These are phyloP conservation scores for Eclectus roratus DNA, from an alignment of 2,113 vertebrate species.

Conservation along the genomic window DNA sequence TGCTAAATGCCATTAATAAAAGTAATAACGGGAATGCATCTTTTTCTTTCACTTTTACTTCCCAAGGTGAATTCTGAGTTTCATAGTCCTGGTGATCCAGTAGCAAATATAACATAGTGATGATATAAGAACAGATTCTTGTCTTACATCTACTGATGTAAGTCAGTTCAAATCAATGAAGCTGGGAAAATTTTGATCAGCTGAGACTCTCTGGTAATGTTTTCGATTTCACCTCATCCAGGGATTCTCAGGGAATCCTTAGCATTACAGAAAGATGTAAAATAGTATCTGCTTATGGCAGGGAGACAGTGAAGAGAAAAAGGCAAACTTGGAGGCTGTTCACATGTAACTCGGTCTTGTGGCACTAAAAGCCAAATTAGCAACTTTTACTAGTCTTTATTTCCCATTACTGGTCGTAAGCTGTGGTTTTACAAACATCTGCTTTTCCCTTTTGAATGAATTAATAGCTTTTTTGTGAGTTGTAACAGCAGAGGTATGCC, in stretches of 20 bases:
- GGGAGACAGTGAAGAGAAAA: not conserved
- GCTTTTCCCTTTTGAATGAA: not conserved
- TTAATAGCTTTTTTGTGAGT: not conserved
- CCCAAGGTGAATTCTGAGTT: not conserved
- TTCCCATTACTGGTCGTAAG: not conserved
- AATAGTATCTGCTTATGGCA: not conserved
- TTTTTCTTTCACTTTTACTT: not conserved
- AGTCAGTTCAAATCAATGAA: not conserved
- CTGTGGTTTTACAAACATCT: not conserved
- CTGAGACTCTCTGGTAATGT: not conserved
- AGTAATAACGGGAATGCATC: not conserved
- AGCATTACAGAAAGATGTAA: not conserved
- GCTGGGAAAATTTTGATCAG: not conserved
- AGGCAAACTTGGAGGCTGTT: not conserved
- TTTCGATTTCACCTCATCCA: not conserved
- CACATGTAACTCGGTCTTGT: not conserved
- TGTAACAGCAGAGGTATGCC: not conserved
- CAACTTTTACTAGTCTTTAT: not conserved
- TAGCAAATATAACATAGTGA: not conserved
- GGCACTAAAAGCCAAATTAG: not conserved
- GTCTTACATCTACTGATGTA: not conserved
- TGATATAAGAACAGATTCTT: not conserved
- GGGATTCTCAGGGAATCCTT: not conserved
- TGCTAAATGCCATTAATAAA: not conserved
- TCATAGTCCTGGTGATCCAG: not conserved